Conservation (phyloP, 2,888 invertebrate genomes). For the Drosophila leonis region DNA sequence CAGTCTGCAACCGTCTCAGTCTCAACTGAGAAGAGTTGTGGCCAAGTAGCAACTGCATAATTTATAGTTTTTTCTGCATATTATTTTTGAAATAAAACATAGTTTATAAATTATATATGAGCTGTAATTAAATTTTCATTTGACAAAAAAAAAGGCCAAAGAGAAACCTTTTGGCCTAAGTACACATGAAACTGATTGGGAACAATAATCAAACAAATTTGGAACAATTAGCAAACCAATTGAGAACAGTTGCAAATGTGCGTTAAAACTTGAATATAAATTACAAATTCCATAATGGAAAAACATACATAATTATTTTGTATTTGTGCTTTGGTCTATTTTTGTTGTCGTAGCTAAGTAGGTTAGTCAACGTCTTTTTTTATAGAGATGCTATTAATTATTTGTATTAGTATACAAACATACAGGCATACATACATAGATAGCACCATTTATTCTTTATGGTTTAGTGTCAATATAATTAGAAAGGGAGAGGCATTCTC, state of each 20-base stretch:
- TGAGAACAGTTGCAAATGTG: not conserved
- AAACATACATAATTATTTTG: not conserved
- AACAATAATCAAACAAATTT: not conserved
- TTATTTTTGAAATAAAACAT: not conserved
- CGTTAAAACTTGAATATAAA: not conserved
- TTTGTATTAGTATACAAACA: not conserved
- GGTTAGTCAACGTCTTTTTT: conserved; percentile 1
- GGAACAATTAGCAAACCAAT: not conserved
- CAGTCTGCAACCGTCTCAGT: not conserved
- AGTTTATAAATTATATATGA: not conserved
- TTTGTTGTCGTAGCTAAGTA: not conserved
- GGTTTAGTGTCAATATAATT: conserved; percentile 10
- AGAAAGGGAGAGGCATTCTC: conserved; percentile 23
- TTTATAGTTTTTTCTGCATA: not conserved
- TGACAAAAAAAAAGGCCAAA: not conserved
- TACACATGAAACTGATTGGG: not conserved
- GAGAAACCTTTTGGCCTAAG: not conserved
- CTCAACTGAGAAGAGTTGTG: not conserved
- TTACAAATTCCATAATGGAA: not conserved
- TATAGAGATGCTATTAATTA: not conserved
- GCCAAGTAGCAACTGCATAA: not conserved
- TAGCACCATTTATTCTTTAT: not conserved
- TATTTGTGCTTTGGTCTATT: not conserved
- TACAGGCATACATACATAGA: too few species aligned
- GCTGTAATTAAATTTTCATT: not conserved